phyloP scores from a whole-genome alignment of 2,113 vertebrate genomes.

The Felis catus region DNA sequence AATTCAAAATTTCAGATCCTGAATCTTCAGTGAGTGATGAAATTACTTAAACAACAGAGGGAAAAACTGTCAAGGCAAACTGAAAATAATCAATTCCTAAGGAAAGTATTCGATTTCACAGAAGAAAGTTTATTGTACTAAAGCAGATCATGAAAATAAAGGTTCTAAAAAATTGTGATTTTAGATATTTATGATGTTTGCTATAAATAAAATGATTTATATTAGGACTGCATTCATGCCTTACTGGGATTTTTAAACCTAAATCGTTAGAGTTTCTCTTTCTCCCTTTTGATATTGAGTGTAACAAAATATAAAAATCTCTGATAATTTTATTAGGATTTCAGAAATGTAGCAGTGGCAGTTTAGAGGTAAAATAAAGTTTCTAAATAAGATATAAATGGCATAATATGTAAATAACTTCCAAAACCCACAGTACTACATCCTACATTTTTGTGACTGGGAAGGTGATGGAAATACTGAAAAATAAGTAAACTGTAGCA shows the following conservation, averaged over 20 bases:
- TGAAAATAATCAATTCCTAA: not conserved
- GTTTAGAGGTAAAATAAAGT: conserved; percentile 1
- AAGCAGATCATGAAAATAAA: not conserved
- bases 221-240: not conserved
- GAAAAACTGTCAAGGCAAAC: not conserved
- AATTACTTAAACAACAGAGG: not conserved
- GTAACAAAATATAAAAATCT: conserved; percentile 8
- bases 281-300: not conserved
- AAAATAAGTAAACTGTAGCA: not conserved
- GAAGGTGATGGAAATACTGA: not conserved
- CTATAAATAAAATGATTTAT: not conserved
- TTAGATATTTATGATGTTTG: not conserved
- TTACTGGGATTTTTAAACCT: not conserved
- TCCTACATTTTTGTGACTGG: not conserved
- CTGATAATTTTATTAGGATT: not conserved
- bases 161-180: not conserved
- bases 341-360: not conserved
- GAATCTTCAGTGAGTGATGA: not conserved
- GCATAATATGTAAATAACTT: not conserved
- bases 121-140: not conserved
- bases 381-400: not conserved
- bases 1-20: conserved; percentile 17
- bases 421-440: not conserved
- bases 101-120: not conserved
- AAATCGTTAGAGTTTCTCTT: not conserved